phyloP scores from a whole-genome alignment of 2,113 vertebrate species.

The Cinclus cinclus region DNA sequence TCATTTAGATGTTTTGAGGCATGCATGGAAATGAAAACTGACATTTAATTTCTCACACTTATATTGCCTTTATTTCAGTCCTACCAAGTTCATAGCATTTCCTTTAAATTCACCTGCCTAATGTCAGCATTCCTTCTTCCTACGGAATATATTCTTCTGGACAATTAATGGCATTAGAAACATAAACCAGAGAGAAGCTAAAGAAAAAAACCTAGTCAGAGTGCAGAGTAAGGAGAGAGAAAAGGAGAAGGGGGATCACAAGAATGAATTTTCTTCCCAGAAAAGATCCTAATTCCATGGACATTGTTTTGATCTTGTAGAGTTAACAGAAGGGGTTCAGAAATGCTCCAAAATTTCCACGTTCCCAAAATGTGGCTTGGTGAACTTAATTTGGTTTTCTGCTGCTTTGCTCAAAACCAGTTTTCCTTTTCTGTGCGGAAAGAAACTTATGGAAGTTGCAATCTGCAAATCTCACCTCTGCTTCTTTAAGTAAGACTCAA shows the following conservation, averaged over 20 bases:
- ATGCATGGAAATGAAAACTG: not conserved
- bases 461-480: not conserved
- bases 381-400: not conserved
- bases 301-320: not conserved
- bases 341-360: not conserved
- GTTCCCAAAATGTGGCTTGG: not conserved
- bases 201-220: not conserved
- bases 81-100: not conserved
- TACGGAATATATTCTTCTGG: not conserved
- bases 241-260: not conserved
- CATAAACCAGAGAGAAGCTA: not conserved
- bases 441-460: not conserved
- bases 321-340: not conserved
- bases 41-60: not conserved
- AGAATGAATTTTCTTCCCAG: not conserved
- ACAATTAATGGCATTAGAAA: not conserved
- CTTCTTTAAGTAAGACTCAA: not conserved
- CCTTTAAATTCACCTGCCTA: not conserved
- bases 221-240: not conserved
- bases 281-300: not conserved
- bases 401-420: not conserved
- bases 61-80: not conserved
- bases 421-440: not conserved
- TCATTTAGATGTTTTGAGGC: not conserved
- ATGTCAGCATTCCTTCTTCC: not conserved